Evolutionary conservation across 2,797 vertebrate species (phyloP).

Genomic region (Gastrophryne carolinensis): DNA sequence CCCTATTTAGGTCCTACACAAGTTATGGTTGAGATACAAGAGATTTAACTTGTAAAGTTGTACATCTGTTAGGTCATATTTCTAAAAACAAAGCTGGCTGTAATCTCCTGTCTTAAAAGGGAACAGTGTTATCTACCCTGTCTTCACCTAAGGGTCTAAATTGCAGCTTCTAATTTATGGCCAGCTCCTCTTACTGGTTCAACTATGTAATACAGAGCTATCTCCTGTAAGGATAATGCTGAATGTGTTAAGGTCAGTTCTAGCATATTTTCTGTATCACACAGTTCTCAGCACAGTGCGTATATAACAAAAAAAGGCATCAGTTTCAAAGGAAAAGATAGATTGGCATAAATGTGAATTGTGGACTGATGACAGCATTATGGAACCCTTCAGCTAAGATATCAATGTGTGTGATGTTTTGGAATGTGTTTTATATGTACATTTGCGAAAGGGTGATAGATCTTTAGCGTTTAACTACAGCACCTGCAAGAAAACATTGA

Average conservation of each 20-base stretch:
- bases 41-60: neutral
- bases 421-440: no score
- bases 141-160: neutral
- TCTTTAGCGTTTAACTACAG: no score
- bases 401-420: constrained; percentile 25
- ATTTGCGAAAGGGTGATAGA: no score
- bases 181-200: neutral
- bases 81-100: neutral
- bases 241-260: constrained; percentile 14
- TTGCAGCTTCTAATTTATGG: neutral
- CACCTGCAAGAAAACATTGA: no score
- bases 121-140: neutral
- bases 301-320: constrained; percentile 7
- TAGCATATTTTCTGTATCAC: neutral
- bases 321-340: constrained; percentile 27
- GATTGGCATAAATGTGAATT: constrained; percentile 22
- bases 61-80: neutral
- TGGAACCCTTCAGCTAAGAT: constrained; percentile 3
- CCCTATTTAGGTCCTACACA: no score
- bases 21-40: neutral
- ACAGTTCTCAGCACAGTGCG: neutral
- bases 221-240: neutral
- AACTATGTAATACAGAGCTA: neutral
- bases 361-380: constrained; percentile 36
- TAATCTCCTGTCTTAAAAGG: neutral